These are phyloP conservation scores for Ostrea edulis DNA, from an alignment of 1,140 invertebrate species.

Conservation along the genomic window DNA sequence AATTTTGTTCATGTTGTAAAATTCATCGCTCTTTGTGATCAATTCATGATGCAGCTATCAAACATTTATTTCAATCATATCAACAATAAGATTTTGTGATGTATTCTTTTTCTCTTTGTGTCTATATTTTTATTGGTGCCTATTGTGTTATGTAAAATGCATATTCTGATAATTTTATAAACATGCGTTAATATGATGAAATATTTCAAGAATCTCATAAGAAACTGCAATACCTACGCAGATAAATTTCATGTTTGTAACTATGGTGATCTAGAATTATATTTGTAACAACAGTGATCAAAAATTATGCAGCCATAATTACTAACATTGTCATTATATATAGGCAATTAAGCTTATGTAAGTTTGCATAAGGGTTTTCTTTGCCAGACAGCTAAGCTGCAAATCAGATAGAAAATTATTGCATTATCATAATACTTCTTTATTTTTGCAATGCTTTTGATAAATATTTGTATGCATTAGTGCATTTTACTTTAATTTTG, in stretches of 20 bases:
- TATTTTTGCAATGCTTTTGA: conserved; percentile 13
- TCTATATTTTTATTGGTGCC: background rate
- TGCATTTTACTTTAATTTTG: background rate
- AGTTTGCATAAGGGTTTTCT: too few relatives aligned
- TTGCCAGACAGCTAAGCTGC: background rate
- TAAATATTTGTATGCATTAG: background rate
- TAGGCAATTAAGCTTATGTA: too few relatives aligned
- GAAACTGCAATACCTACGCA: too few relatives aligned
- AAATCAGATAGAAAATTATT: background rate
- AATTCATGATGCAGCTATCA: conserved; percentile 21
- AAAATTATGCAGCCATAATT: too few relatives aligned
- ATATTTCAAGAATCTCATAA: too few relatives aligned
- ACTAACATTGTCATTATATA: too few relatives aligned
- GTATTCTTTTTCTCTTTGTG: background rate
- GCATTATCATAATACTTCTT: background rate
- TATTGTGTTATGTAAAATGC: background rate
- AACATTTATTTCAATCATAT: background rate
- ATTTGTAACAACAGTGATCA: too few relatives aligned
- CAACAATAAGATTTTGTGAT: background rate
- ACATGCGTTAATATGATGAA: background rate
- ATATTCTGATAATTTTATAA: background rate
- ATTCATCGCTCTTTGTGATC: background rate
- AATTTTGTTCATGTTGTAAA: background rate
- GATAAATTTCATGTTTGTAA: too few relatives aligned
- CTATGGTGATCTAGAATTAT: too few relatives aligned